These are phyloP conservation scores for Carassius gibelio DNA, from an alignment of 2,113 vertebrate species.

Conservation along the genomic window DNA sequence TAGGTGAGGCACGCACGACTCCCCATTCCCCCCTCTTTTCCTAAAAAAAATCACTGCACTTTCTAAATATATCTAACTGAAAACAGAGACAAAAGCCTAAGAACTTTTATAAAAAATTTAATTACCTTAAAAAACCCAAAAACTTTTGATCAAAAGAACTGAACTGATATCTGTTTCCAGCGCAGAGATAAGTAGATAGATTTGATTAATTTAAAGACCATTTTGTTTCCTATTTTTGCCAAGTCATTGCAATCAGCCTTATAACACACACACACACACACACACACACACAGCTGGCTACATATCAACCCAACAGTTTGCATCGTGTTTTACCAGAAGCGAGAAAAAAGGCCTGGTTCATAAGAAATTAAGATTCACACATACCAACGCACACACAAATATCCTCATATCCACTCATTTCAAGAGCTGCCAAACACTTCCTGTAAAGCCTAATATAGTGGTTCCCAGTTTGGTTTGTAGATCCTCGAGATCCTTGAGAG, in stretches of 20 bases:
- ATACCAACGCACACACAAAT: not conserved
- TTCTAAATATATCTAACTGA: not conserved
- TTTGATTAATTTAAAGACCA: not conserved
- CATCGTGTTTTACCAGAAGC: not conserved
- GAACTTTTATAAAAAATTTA: not conserved
- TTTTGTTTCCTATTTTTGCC: not conserved
- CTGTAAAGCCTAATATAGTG: not conserved
- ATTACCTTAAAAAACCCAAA: not conserved
- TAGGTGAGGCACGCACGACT: not conserved
- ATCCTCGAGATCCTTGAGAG: not conserved
- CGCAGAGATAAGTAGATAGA: not conserved
- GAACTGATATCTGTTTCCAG: not conserved
- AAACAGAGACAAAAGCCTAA: not conserved
- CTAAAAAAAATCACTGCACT: not conserved
- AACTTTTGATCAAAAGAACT: not conserved
- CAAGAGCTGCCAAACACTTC: not conserved
- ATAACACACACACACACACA: not conserved
- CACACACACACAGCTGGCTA: not conserved
- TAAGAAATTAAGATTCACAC: not conserved
- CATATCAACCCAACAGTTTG: not conserved
- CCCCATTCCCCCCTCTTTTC: not conserved
- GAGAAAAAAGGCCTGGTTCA: not conserved
- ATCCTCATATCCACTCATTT: not conserved
- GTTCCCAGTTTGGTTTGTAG: not conserved
- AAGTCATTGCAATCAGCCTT: not conserved